Base-by-base conservation (phyloP, 2,797 vertebrate genomes). In the Gadopsis bispinosus region DNA sequence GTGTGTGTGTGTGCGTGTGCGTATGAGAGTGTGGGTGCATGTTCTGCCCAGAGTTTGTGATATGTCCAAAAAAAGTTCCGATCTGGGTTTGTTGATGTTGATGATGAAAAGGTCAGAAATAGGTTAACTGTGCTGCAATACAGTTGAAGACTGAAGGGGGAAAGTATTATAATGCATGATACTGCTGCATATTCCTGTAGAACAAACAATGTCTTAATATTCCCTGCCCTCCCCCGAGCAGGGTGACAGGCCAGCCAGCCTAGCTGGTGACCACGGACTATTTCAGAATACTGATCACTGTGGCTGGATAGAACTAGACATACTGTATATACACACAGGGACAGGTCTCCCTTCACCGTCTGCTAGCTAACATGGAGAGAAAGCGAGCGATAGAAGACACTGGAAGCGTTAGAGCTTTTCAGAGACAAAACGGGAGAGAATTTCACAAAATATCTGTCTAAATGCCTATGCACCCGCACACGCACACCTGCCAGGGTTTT, bases 221-320 rank as follows among this genome's bases (percentile, higher is more conserved):
- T 66, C 62, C 16, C 59, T 39, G 37, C 8, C 53, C 31, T 79
- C n/a, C 53, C 54, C 22, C 71, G 51, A 56, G 62, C 65, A 61
- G 47, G 33, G 45, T 69, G 50, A 73, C 68, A 80, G 54, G 51
- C 61, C 55, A 67, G 56, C 50, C 35, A 71, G 69, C 26, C 14
- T 12, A 60, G 22, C 47, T 53, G 29, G 43, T 26, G 50, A 74
- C 70, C 71, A 31, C 48, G 76, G 54, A 69, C 75, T 58, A 59
- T 50, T 78, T 41, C 63, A 73, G 80, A 89, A 87, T 83, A 84
- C 75, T 75, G 65, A 87, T 84, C 47, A 74, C 59, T 50, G 65
- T 59, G 67, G 74, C 68, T 69, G 62, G 37, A 68, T 60, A 58
- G 76, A 80, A 64, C 69, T 64, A 85, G 43, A 69, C 51, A 69